A percentile compares a stretch with the other conserved stretches of the same genome.
Conservation (phyloP, 2,888 invertebrate species). For the Torymus texanus region DNA sequence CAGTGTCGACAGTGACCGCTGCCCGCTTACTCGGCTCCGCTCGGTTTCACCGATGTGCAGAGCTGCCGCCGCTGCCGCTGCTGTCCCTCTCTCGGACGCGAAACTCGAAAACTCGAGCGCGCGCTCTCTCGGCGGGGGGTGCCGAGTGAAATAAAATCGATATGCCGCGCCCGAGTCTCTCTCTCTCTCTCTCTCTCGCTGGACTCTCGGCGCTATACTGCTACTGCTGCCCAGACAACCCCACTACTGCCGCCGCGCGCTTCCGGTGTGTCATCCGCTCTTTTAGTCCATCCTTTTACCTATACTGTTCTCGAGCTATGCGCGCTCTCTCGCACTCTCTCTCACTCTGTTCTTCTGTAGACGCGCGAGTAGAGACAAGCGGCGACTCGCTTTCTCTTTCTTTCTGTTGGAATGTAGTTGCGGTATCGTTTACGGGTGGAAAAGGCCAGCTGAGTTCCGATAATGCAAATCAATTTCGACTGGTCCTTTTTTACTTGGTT, state of each 20-base stretch:
- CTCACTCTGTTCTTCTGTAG: not conserved
- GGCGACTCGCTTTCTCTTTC: too few relatives aligned
- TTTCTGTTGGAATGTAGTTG: too few relatives aligned
- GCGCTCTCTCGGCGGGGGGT: conserved; percentile 3
- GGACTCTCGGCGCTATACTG: not conserved
- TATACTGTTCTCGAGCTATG: not conserved
- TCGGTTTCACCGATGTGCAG: conserved; percentile 51
- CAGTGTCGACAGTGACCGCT: conserved; percentile 54
- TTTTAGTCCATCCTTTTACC: too few relatives aligned
- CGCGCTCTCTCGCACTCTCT: not conserved
- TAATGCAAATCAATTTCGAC: not conserved
- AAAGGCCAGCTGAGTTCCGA: too few relatives aligned
- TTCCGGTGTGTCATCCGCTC: too few relatives aligned
- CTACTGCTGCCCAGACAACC: conserved; percentile 48
- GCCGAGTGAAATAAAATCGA: conserved; percentile 72
- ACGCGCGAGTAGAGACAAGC: too few relatives aligned
- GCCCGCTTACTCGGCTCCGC: conserved; percentile 36
- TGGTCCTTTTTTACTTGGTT: too few relatives aligned
- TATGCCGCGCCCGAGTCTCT: conserved; percentile 66
- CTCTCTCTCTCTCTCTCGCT: not conserved
- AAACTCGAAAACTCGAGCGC: conserved; percentile 60
- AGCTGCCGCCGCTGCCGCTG: conserved; percentile 8
- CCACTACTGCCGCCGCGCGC: conserved; percentile 29
- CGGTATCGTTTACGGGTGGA: too few relatives aligned
- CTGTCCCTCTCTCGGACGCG: conserved; percentile 35